Evolutionary conservation across 2,113 vertebrate species (phyloP).

Genomic region (Mastomys natalensis): DNA sequence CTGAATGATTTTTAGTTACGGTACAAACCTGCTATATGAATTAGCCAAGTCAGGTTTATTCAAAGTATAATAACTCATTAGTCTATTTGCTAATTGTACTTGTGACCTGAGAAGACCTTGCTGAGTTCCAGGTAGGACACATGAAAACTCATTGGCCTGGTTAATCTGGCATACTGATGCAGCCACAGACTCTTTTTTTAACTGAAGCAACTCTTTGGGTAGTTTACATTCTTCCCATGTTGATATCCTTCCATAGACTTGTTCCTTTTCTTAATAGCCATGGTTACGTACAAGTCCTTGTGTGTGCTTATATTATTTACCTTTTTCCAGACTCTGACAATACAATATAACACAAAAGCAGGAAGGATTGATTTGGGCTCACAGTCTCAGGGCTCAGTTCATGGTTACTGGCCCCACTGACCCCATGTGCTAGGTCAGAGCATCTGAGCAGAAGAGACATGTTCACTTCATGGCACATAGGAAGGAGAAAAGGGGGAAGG

Average conservation of each 20-base stretch:
- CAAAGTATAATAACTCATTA: background rate
- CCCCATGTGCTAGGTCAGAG: background rate
- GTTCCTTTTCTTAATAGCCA: background rate
- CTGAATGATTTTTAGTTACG: background rate
- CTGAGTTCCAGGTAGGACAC: background rate
- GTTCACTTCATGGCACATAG: background rate
- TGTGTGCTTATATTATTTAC: background rate
- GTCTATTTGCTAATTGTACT: constrained; percentile 6
- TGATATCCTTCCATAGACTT: background rate
- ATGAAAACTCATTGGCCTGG: background rate
- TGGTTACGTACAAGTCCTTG: background rate
- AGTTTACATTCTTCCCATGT: background rate
- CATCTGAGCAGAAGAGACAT: background rate
- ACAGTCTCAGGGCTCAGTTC: background rate
- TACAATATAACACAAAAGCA: background rate
- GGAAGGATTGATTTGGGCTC: background rate
- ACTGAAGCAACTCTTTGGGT: background rate
- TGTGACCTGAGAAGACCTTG: background rate
- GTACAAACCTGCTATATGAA: background rate
- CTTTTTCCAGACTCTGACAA: background rate
- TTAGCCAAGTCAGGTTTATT: background rate
- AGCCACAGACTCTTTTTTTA: background rate
- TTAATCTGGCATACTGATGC: background rate
- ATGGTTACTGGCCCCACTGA: background rate
- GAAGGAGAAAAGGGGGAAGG: background rate